Evolutionary conservation across 2,888 invertebrate genomes (phyloP).

Genomic region (Liodrosophila aerea): DNA sequence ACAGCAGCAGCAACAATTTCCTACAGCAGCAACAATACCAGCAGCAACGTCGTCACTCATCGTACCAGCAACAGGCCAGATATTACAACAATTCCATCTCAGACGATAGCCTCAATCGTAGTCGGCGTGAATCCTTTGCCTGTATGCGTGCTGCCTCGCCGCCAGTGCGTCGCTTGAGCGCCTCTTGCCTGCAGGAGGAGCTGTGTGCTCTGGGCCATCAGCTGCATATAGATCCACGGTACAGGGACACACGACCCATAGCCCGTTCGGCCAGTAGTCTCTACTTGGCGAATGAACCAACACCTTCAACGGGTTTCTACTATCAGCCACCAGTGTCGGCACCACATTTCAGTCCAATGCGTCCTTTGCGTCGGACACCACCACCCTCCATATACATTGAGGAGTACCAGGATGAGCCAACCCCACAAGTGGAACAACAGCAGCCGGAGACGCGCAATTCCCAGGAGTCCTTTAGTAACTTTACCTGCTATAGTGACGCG

Average conservation of each 20-base stretch:
- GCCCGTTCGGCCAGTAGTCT: slow-evolving; percentile 80
- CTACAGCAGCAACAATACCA: slow-evolving; percentile 44
- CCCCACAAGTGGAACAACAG: slow-evolving; percentile 52
- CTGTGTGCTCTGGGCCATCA: slow-evolving; percentile 79
- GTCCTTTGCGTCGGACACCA: slow-evolving; percentile 69
- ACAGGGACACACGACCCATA: slow-evolving; percentile 81
- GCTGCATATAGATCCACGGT: slow-evolving; percentile 82
- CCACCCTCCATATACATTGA: slow-evolving; percentile 82
- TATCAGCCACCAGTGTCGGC: slow-evolving; percentile 34
- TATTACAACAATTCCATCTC: slow-evolving; percentile 79
- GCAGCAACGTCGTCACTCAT: slow-evolving; percentile 72
- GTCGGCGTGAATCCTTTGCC: slow-evolving; percentile 74
- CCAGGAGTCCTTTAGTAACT: slow-evolving; percentile 77
- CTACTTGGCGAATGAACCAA: slow-evolving; percentile 61
- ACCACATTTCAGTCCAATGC: slow-evolving; percentile 62
- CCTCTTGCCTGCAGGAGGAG: slow-evolving; percentile 81
- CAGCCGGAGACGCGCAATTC: slow-evolving; percentile 63
- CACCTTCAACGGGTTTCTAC: slow-evolving; percentile 14
- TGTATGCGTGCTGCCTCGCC: slow-evolving; percentile 71
- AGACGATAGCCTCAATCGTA: slow-evolving; percentile 81
- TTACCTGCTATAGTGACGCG: slow-evolving; percentile 73
- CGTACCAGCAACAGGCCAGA: slow-evolving; percentile 60
- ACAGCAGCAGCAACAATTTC: slow-evolving; percentile 10
- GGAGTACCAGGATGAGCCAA: slow-evolving; percentile 79
- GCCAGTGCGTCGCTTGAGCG: slow-evolving; percentile 76